Conservation (phyloP, 2,888 invertebrate genomes). For the Flabesymbios commensalis region DNA sequence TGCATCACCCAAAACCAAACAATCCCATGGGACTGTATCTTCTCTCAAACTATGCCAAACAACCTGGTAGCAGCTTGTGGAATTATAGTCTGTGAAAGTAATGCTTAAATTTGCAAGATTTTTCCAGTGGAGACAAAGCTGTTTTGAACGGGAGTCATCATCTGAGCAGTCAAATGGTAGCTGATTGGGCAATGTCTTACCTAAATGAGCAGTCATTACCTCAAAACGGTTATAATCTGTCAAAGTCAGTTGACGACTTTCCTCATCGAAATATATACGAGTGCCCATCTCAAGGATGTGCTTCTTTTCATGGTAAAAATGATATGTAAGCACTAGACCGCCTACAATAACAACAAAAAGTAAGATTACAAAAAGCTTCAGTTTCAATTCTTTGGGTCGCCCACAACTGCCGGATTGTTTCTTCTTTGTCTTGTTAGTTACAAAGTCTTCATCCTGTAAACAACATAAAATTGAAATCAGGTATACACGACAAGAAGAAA, state of each 20-base stretch:
- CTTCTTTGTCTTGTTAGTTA: too few species aligned
- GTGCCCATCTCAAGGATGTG: slow-evolving; percentile 8
- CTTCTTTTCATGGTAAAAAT: slow-evolving; percentile 16
- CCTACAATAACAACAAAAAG: slow-evolving; percentile 17
- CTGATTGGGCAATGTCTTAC: neutral
- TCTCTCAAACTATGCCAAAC: slow-evolving; percentile 3
- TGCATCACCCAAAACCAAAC: slow-evolving; percentile 66
- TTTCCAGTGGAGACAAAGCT: slow-evolving; percentile 18
- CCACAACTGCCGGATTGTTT: too few species aligned
- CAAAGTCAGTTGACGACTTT: slow-evolving; percentile 2
- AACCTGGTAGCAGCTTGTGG: slow-evolving; percentile 11
- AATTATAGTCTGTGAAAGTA: neutral
- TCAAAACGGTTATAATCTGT: neutral
- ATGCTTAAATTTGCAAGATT: slow-evolving; percentile 8
- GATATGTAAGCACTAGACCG: slow-evolving; percentile 14
- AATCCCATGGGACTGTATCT: slow-evolving; percentile 66
- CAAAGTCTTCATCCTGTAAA: too few species aligned
- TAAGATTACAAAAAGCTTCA: slow-evolving; percentile 9
- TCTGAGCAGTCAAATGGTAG: slow-evolving; percentile 18
- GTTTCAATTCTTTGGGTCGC: slow-evolving; percentile 16
- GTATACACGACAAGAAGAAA: too few species aligned
- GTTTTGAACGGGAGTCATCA: neutral
- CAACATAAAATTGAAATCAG: too few species aligned
- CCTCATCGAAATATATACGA: slow-evolving; percentile 8
- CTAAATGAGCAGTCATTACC: slow-evolving; percentile 13